Evolutionary conservation across 2,113 vertebrate species (phyloP).

Genomic region (Malurus elegans): DNA sequence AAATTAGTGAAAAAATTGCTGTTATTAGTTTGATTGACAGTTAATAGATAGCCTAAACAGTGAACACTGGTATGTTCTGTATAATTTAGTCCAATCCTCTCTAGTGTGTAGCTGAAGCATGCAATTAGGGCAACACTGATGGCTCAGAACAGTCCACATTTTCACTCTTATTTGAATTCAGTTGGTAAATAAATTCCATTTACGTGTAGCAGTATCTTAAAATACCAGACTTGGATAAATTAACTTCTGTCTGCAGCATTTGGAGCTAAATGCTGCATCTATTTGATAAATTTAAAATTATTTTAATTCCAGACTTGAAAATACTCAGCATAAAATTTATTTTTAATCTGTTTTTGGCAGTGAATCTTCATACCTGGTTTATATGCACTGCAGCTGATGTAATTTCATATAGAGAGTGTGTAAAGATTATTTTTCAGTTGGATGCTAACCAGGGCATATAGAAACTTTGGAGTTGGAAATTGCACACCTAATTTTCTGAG

Average conservation of each 20-base stretch:
- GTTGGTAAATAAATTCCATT: conserved; percentile 66
- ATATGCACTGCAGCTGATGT: background rate
- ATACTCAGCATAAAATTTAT: background rate
- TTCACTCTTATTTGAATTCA: conserved; percentile 64
- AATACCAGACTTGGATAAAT: conserved; percentile 37
- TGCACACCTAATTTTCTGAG: background rate
- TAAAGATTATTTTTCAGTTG: background rate
- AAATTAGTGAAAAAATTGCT: conserved; percentile 83
- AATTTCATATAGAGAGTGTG: background rate
- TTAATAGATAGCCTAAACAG: conserved; percentile 81
- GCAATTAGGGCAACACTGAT: conserved; percentile 75
- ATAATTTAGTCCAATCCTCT: conserved; percentile 79
- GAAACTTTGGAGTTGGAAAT: background rate
- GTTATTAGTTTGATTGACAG: conserved; percentile 85
- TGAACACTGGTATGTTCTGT: conserved; percentile 71
- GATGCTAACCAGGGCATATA: background rate
- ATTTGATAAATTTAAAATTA: conserved; percentile 19
- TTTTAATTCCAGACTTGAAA: background rate
- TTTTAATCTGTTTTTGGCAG: conserved; percentile 11
- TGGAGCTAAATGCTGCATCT: background rate
- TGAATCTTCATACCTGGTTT: background rate
- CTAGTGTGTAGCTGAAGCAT: conserved; percentile 72
- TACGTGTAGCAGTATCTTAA: conserved; percentile 23
- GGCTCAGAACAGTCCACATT: conserved; percentile 68
- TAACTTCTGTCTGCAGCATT: conserved; percentile 23